Evolutionary conservation across 1,140 invertebrate species (phyloP).

Genomic region (Drosophila kurseongensis): DNA sequence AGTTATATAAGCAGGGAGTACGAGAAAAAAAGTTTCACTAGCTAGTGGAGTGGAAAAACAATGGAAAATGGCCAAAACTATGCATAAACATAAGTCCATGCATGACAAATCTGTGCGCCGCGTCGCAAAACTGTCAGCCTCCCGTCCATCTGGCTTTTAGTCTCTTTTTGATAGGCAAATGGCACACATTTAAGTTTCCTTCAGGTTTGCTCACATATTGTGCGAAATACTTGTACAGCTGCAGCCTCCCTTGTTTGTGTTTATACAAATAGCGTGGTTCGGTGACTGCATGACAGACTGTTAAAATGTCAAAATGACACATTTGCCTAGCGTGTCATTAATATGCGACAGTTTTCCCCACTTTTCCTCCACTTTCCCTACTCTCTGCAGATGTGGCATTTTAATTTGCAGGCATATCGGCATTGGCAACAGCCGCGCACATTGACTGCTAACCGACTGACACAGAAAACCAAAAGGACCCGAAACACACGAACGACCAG

Average conservation of each 20-base stretch:
- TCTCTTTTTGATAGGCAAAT: constrained; percentile 69
- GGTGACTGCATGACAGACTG: constrained; percentile 81
- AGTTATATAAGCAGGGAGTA: constrained; percentile 45
- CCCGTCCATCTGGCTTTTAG: constrained; percentile 37
- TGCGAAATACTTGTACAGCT: constrained; percentile 36
- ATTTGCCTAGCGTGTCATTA: constrained; percentile 83
- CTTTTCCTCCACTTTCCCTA: not conserved
- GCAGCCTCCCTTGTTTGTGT: constrained; percentile 66
- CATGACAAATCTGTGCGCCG: constrained; percentile 73
- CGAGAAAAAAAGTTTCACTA: constrained; percentile 5
- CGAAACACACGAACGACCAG: constrained; percentile 33
- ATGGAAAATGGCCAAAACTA: constrained; percentile 50
- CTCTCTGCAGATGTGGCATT: constrained; percentile 50
- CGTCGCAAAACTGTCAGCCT: constrained; percentile 69
- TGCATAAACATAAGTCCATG: constrained; percentile 81
- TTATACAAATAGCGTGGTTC: constrained; percentile 77
- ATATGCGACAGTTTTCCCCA: constrained; percentile 71
- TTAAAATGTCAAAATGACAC: constrained; percentile 83
- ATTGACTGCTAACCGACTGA: constrained; percentile 80
- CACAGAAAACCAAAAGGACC: constrained; percentile 64
- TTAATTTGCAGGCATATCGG: constrained; percentile 60
- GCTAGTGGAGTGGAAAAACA: not conserved
- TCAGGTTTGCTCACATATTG: constrained; percentile 28
- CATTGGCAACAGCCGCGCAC: constrained; percentile 57
- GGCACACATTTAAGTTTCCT: constrained; percentile 71